Conservation (phyloP, 2,797 vertebrate species). For the Rhinella marina region DNA sequence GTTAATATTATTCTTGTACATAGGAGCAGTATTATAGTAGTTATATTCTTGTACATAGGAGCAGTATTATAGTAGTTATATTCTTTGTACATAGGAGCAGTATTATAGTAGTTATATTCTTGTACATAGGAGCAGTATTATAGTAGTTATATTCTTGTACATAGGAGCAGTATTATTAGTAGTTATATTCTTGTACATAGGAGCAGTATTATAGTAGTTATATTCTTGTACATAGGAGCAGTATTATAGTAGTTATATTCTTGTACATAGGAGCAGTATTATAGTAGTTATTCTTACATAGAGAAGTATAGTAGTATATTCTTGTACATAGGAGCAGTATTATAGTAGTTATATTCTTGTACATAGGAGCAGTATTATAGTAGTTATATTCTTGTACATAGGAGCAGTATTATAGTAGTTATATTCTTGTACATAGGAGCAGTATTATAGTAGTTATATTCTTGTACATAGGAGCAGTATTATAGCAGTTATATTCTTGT, state of each 20-base stretch:
- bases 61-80: conserved; percentile 7
- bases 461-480: background rate
- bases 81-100: conserved; percentile 4
- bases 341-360: background rate
- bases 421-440: background rate
- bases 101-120: conserved; percentile 22
- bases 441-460: conserved; percentile 9
- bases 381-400: background rate
- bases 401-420: conserved; percentile 3
- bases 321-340: background rate
- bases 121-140: conserved; percentile 2
- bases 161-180: background rate
- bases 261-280: background rate
- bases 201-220: background rate
- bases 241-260: background rate
- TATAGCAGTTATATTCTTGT: conserved; percentile 1
- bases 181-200: conserved; percentile 4
- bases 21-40: conserved; percentile 3
- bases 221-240: conserved; percentile 6
- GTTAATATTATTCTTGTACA: conserved; percentile 7
- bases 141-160: background rate
- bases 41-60: conserved; percentile 5
- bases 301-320: background rate
- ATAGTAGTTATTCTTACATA: background rate
- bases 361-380: background rate